Percentiles rank a stretch among this genome's conserved stretches.
Evolutionary conservation across 2,797 vertebrate genomes (phyloP).

Genomic region (Steatocranus sp.): DNA sequence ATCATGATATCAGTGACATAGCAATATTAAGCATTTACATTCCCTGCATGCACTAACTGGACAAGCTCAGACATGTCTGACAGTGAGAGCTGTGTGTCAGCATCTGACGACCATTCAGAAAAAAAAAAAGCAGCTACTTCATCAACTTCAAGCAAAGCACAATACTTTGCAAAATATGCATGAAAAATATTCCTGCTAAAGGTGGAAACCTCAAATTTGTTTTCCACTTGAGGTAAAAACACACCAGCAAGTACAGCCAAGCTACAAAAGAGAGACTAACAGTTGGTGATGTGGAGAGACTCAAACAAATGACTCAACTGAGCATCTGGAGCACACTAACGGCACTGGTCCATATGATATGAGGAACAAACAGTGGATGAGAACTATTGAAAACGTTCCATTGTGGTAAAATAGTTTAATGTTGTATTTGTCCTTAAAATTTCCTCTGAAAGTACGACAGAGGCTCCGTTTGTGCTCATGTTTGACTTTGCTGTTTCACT

Average conservation of each 20-base stretch:
- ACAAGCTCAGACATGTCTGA: background rate
- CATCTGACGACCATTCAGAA: fast-evolving
- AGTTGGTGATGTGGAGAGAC: background rate
- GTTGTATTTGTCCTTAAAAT: background rate
- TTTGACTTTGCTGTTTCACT: background rate
- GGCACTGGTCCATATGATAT: fast-evolving
- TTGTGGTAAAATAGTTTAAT: background rate
- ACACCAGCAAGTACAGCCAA: background rate
- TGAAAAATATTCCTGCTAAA: background rate
- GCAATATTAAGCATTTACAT: background rate
- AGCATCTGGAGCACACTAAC: no score
- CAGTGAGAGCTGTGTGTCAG: background rate
- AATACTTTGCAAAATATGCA: background rate
- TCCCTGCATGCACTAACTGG: background rate
- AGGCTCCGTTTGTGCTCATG: fast-evolving
- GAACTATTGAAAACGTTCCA: background rate
- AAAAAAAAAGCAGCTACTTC: background rate
- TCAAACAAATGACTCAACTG: background rate
- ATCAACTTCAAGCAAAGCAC: background rate
- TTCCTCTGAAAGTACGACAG: background rate
- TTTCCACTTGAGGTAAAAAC: background rate
- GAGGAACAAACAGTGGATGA: background rate
- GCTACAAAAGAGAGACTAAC: background rate
- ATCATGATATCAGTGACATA: fast-evolving
- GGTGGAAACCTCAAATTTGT: background rate